These are phyloP conservation scores for Uloborus plumipes DNA, from an alignment of 2,888 invertebrate genomes.

Conservation along the genomic window DNA sequence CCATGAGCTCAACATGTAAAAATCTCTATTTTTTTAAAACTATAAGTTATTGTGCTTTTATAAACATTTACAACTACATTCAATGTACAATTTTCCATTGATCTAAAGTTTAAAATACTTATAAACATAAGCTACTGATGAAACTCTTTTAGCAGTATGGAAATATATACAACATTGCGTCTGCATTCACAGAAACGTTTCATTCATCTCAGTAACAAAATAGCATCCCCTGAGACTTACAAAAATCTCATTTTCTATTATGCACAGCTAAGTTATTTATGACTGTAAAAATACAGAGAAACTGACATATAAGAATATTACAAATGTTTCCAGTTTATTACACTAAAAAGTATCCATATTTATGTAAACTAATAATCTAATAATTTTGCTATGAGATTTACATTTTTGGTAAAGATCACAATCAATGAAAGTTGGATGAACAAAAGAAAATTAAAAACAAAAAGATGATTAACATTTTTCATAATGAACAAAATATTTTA, in stretches of 20 bases:
- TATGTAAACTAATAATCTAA: not conserved
- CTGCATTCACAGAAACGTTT: conserved; percentile 19
- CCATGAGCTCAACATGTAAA: conserved; percentile 29
- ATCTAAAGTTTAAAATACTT: conserved; percentile 43
- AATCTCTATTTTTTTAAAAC: conserved; percentile 23
- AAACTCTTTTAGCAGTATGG: conserved; percentile 52
- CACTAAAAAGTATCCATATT: not conserved
- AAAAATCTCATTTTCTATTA: conserved; percentile 33
- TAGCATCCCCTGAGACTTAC: conserved; percentile 40
- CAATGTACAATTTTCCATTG: conserved; percentile 36
- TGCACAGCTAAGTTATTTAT: conserved; percentile 19
- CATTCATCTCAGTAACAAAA: conserved; percentile 50
- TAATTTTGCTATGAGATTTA: not conserved
- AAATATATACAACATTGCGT: conserved; percentile 55
- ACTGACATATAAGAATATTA: conserved; percentile 23
- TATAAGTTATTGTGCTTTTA: conserved; percentile 41
- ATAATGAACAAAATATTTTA: too few relatives aligned
- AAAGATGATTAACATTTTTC: too few relatives aligned
- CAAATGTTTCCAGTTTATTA: not conserved
- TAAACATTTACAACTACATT: conserved; percentile 57
- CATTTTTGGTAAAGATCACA: not conserved
- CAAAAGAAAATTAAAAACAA: too few relatives aligned
- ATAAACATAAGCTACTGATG: conserved; percentile 56
- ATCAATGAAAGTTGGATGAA: too few relatives aligned
- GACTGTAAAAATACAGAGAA: conserved; percentile 22